These are phyloP conservation scores for Ichneumoninae sp. DNA, from an alignment of 2,888 invertebrate genomes.

Conservation along the genomic window DNA sequence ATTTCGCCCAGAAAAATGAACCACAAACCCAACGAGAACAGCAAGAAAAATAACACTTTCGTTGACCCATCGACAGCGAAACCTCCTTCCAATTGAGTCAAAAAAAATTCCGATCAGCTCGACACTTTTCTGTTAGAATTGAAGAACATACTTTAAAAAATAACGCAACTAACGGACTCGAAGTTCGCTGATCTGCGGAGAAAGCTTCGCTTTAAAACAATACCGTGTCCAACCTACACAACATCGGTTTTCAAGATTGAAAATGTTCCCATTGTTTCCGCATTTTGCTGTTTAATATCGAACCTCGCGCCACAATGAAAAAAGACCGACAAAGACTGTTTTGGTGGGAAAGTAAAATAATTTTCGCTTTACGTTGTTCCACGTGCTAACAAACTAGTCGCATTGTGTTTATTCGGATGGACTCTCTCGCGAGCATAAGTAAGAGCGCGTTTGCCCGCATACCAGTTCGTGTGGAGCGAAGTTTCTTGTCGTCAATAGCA, in stretches of 20 bases:
- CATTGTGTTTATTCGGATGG: conserved; percentile 14
- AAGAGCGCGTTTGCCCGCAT: conserved; percentile 30
- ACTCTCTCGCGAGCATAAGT: conserved; percentile 17
- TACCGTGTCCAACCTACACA: neutral
- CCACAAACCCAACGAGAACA: no score
- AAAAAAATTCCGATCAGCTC: neutral
- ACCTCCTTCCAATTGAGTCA: no score
- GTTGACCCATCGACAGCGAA: no score
- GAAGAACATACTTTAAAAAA: neutral
- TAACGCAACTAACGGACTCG: conserved; percentile 6
- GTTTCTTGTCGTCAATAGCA: conserved; percentile 54
- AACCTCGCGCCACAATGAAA: neutral
- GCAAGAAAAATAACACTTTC: no score
- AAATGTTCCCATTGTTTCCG: neutral
- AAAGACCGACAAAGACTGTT: neutral
- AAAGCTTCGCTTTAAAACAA: neutral
- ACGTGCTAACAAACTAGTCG: neutral
- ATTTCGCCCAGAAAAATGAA: no score
- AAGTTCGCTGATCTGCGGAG: conserved; percentile 2
- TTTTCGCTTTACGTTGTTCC: neutral
- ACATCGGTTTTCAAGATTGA: neutral
- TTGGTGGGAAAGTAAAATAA: neutral
- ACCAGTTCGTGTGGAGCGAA: conserved; percentile 25
- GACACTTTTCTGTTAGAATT: no score
- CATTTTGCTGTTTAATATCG: neutral